Conservation (phyloP, 2,888 invertebrate species). For the Dione vanillae region DNA sequence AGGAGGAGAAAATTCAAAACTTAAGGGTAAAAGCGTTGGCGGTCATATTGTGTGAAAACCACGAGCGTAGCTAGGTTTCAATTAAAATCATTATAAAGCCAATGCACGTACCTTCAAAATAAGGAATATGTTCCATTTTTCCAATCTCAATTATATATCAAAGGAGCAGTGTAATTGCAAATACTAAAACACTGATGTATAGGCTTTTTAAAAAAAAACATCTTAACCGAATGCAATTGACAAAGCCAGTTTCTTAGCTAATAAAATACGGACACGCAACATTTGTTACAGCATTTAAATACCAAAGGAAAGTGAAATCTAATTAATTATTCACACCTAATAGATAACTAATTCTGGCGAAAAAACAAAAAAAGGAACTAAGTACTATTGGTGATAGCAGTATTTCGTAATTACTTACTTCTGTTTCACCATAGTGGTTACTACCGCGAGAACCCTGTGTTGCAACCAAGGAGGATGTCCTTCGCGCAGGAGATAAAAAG, state of each 20-base stretch:
- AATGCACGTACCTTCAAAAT: slow-evolving; percentile 5
- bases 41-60: background rate
- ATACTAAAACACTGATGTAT: slow-evolving; percentile 6
- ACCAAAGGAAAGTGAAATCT: slow-evolving; percentile 49
- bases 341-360: slow-evolving; percentile 64
- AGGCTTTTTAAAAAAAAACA: background rate
- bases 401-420: slow-evolving; percentile 42
- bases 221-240: background rate
- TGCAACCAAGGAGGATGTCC: slow-evolving; percentile 12
- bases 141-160: background rate
- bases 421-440: slow-evolving; percentile 40
- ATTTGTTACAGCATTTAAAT: slow-evolving; percentile 50
- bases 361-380: no score
- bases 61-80: no score
- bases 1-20: background rate
- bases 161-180: slow-evolving; percentile 41
- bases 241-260: slow-evolving; percentile 47
- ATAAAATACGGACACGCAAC: slow-evolving; percentile 45
- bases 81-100: background rate
- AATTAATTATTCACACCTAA: slow-evolving; percentile 70
- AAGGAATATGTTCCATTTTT: background rate
- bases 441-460: slow-evolving; percentile 7
- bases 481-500: slow-evolving; percentile 3
- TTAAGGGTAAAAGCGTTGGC: background rate
- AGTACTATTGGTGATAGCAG: slow-evolving; percentile 41